Percentiles rank a stretch among this genome's conserved stretches.
phyloP scores from a whole-genome alignment of 2,888 invertebrate species.

The Orchestes rusci region DNA sequence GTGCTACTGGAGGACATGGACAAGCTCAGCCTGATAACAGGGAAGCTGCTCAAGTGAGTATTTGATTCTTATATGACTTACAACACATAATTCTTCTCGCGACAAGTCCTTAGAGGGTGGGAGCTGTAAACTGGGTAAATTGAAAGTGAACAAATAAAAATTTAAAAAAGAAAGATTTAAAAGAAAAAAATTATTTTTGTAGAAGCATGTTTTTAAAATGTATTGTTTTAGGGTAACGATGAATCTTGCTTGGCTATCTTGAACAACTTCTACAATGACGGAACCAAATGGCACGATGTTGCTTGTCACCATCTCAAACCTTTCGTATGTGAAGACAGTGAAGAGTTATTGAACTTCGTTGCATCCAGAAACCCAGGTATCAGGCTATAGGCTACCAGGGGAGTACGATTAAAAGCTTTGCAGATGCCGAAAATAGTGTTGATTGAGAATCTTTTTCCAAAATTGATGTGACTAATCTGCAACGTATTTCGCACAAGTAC shows the following conservation, averaged over 20 bases:
- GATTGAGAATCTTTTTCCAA: no score
- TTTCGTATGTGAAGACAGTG: constrained; percentile 87
- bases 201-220: not conserved
- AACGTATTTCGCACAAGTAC: no score
- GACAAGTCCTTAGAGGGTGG: no score
- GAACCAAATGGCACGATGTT: constrained; percentile 81
- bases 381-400: constrained; percentile 70
- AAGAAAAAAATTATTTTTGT: not conserved
- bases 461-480: no score
- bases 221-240: constrained; percentile 64
- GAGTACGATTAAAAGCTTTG: no score
- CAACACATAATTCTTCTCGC: no score
- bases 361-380: constrained; percentile 81
- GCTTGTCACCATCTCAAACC: constrained; percentile 82
- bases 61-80: constrained; percentile 1
- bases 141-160: no score
- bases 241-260: constrained; percentile 83
- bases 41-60: constrained; percentile 73
- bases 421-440: no score
- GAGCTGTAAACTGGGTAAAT: no score
- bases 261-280: constrained; percentile 88
- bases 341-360: constrained; percentile 83
- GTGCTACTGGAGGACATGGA: constrained; percentile 78
- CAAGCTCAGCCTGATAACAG: constrained; percentile 86
- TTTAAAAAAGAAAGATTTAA: not conserved